phyloP scores from a whole-genome alignment of 1,140 invertebrate genomes.

The Euura saliciscinereae region DNA sequence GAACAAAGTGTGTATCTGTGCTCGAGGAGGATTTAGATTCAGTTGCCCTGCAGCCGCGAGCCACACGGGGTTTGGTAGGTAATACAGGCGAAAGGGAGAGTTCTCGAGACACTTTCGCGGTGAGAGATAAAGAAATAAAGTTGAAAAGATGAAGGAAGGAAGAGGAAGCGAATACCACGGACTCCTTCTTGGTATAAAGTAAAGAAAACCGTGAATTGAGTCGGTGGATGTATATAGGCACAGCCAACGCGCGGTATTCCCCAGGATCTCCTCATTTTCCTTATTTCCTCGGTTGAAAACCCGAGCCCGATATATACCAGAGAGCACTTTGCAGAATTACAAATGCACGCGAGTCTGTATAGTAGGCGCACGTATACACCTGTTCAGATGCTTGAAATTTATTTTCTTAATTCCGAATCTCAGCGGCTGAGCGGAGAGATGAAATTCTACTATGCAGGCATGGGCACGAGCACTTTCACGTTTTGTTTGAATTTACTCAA shows the following conservation, averaged over 20 bases:
- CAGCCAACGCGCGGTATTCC: background rate
- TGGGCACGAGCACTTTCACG: background rate
- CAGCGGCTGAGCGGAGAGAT: background rate
- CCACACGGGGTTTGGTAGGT: background rate
- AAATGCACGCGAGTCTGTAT: background rate
- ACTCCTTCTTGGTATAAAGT: background rate
- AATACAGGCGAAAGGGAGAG: background rate
- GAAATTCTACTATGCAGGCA: background rate
- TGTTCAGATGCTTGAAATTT: background rate
- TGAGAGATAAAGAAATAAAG: no score
- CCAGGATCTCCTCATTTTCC: background rate
- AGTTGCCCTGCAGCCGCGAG: background rate
- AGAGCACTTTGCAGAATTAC: background rate
- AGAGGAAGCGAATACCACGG: background rate
- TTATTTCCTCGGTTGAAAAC: background rate
- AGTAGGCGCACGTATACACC: no score
- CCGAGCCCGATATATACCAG: background rate
- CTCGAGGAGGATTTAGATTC: background rate
- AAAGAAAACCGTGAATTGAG: background rate
- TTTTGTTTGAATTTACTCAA: no score
- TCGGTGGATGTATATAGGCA: background rate
- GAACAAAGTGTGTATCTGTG: background rate
- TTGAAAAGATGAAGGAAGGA: background rate
- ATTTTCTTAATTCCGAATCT: background rate
- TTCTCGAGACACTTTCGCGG: background rate